Percentiles rank a stretch among this genome's conserved stretches.
Evolutionary conservation across 1,140 invertebrate genomes (phyloP).

Genomic region (Musca vetustissima): DNA sequence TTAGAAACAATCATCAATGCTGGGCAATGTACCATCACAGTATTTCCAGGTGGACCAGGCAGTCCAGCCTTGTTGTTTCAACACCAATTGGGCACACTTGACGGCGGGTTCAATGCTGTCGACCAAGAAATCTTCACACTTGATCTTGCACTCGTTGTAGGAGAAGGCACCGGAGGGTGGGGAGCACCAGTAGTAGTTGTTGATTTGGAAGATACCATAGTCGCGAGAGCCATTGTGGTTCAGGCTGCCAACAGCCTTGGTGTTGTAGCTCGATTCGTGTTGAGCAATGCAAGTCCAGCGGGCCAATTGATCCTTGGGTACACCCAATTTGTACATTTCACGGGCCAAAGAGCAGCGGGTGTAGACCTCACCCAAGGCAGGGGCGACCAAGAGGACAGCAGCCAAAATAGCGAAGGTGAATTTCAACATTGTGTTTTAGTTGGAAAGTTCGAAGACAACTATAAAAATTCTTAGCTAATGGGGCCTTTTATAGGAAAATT

Average conservation of each 20-base stretch:
- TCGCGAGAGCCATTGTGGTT: constrained; percentile 41
- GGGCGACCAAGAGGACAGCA: constrained; percentile 23
- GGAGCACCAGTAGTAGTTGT: constrained; percentile 46
- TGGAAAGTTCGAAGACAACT: too few species aligned
- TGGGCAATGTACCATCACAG: constrained; percentile 25
- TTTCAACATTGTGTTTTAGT: constrained; percentile 33
- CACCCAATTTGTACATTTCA: constrained; percentile 31
- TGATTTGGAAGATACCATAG: constrained; percentile 49
- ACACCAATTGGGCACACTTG: constrained; percentile 26
- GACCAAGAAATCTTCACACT: constrained; percentile 15
- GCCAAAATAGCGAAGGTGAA: constrained; percentile 32
- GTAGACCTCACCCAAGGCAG: constrained; percentile 38
- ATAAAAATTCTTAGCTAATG: too few species aligned
- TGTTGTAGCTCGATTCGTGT: constrained; percentile 24
- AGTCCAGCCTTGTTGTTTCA: constrained; percentile 8
- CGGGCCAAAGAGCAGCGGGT: constrained; percentile 45
- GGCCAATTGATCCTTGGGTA: constrained; percentile 25
- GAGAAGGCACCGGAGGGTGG: constrained; percentile 31
- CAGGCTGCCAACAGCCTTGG: constrained; percentile 29
- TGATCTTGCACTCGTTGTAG: constrained; percentile 19
- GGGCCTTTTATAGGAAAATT: too few species aligned
- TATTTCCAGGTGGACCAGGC: constrained; percentile 29
- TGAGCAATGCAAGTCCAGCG: constrained; percentile 29
- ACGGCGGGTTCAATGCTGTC: constrained; percentile 26
- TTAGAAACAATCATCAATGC: constrained; percentile 30